phyloP scores from a whole-genome alignment of 2,113 vertebrate species.

The Limanda limanda region DNA sequence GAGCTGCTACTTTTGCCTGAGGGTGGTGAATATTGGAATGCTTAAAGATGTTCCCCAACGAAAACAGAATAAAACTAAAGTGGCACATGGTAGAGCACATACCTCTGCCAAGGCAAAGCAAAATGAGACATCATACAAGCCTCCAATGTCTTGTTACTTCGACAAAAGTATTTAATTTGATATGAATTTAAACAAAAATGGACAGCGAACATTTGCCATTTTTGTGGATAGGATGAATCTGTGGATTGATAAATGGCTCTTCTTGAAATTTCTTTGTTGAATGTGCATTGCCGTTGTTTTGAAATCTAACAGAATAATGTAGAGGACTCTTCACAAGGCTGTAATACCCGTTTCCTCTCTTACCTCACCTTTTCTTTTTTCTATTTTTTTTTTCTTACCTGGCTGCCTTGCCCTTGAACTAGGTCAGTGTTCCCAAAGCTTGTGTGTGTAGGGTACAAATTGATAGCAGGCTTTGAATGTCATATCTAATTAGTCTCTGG shows the following conservation, averaged over 20 bases:
- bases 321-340: neutral
- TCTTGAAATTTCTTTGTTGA: neutral
- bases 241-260: neutral
- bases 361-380: slow-evolving; percentile 5
- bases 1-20: too few relatives aligned
- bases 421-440: slow-evolving; percentile 44
- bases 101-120: too few relatives aligned
- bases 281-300: neutral
- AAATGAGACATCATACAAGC: too few relatives aligned
- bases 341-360: slow-evolving; percentile 9
- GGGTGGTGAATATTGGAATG: too few relatives aligned
- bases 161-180: neutral
- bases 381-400: neutral
- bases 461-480: slow-evolving; percentile 68
- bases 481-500: slow-evolving; percentile 72
- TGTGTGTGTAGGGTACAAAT: slow-evolving; percentile 51
- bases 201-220: neutral
- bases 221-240: neutral
- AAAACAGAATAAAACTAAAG: too few relatives aligned
- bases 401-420: slow-evolving; percentile 55
- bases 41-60: too few relatives aligned
- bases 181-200: neutral
- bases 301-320: neutral
- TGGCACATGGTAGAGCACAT: too few relatives aligned
- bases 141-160: too few relatives aligned